Percentiles rank a stretch among this genome's conserved stretches.
Evolutionary conservation across 2,797 vertebrate species (phyloP).

Genomic region (Philypnodon macrostomus): DNA sequence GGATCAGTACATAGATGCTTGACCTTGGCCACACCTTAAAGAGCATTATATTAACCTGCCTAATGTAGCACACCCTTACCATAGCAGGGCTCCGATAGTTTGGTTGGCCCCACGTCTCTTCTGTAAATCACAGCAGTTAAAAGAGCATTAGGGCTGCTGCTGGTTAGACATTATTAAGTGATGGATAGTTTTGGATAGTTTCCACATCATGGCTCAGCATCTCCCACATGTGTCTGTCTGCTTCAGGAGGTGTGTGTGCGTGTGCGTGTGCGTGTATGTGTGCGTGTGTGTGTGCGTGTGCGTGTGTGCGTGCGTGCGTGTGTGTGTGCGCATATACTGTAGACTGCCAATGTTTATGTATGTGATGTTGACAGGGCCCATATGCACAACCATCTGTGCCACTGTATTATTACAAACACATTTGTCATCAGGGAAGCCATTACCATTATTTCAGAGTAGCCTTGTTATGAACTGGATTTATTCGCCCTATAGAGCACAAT

Average conservation of each 20-base stretch:
- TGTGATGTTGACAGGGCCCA: constrained; percentile 38
- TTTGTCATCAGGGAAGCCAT: constrained; percentile 30
- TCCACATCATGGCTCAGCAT: constrained; percentile 19
- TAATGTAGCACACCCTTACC: constrained; percentile 39
- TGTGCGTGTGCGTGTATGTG: too few species aligned
- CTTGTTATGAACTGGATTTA: constrained; percentile 36
- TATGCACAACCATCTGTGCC: constrained; percentile 56
- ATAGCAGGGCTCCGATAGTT: constrained; percentile 47
- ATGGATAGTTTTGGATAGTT: too few species aligned
- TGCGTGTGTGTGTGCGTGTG: too few species aligned
- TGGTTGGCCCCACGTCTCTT: constrained; percentile 27
- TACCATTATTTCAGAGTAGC: constrained; percentile 24
- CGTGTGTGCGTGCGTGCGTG: too few species aligned
- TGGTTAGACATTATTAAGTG: constrained; percentile 47
- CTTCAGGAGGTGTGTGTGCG: constrained; percentile 34
- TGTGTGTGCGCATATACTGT: too few species aligned
- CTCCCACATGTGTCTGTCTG: constrained; percentile 16
- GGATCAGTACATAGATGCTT: too few species aligned
- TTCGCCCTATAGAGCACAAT: constrained; percentile 7
- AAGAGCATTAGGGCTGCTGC: constrained; percentile 59
- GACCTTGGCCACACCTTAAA: too few species aligned
- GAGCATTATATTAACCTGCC: constrained; percentile 2
- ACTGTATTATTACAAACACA: constrained; percentile 29
- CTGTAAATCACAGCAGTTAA: constrained; percentile 66
- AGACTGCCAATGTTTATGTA: constrained; percentile 27